Percentiles rank a stretch among this genome's conserved stretches.
These are phyloP conservation scores for Hemiscyllium ocellatum DNA, from an alignment of 2,113 vertebrate genomes.

Conservation along the genomic window DNA sequence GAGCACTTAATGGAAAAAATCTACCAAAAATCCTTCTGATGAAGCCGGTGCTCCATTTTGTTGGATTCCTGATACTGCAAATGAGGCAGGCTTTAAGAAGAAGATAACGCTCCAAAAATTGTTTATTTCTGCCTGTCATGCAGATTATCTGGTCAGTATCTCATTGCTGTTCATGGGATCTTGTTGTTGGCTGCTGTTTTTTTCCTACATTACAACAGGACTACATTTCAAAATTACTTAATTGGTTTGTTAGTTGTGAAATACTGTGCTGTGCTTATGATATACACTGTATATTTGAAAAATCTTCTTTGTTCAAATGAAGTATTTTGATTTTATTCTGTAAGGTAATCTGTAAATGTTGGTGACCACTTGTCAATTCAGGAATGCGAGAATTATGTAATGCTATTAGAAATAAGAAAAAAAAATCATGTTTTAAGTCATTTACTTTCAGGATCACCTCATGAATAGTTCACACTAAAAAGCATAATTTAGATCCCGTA, in stretches of 20 bases:
- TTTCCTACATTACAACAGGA: too few relatives aligned
- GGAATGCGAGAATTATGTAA: background rate
- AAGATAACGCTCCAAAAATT: background rate
- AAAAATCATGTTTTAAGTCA: background rate
- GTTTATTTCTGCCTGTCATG: background rate
- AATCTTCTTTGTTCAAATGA: background rate
- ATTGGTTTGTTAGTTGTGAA: too few relatives aligned
- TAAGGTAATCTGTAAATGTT: background rate
- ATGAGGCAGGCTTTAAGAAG: background rate
- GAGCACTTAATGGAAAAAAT: background rate
- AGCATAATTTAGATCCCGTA: background rate
- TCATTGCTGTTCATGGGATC: too few relatives aligned
- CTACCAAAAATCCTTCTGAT: background rate
- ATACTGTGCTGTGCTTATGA: too few relatives aligned
- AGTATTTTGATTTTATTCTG: background rate
- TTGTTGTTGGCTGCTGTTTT: too few relatives aligned
- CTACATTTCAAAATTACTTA: too few relatives aligned
- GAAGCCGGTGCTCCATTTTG: background rate
- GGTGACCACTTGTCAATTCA: background rate
- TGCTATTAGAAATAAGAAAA: background rate
- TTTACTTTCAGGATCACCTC: too few relatives aligned
- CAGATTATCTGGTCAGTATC: too few relatives aligned
- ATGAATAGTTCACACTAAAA: background rate
- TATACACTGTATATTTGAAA: too few relatives aligned
- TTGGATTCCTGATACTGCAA: background rate